phyloP scores from a whole-genome alignment of 2,797 vertebrate species.

The Toxotes lorentzi region DNA sequence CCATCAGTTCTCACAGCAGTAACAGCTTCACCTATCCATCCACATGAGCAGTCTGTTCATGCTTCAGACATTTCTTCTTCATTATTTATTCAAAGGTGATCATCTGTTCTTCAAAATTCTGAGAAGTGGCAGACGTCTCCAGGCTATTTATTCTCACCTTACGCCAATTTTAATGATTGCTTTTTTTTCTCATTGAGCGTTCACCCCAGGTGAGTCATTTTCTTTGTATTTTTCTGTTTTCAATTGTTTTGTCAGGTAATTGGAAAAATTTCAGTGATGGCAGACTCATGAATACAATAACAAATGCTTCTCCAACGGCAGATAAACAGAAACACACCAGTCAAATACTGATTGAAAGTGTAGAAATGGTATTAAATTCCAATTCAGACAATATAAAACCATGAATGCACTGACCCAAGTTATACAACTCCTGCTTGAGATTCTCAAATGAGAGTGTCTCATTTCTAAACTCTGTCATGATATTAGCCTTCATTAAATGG shows the following conservation, averaged over 20 bases:
- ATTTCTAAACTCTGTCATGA: conserved; percentile 33
- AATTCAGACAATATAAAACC: conserved; percentile 22
- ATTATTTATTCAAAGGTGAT: conserved; percentile 62
- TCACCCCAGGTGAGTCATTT: conserved; percentile 29
- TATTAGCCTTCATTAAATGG: conserved; percentile 63
- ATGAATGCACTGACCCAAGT: conserved; percentile 8
- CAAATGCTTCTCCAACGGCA: conserved; percentile 9
- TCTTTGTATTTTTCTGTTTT: conserved; percentile 47
- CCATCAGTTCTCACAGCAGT: conserved; percentile 16
- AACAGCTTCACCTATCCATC: conserved; percentile 19
- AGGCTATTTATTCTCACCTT: conserved; percentile 37
- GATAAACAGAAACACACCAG: conserved; percentile 33
- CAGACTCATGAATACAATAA: conserved; percentile 49
- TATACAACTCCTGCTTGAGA: background rate
- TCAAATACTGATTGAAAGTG: conserved; percentile 40
- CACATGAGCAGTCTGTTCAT: conserved; percentile 28
- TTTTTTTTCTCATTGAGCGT: conserved; percentile 14
- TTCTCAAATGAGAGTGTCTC: conserved; percentile 22
- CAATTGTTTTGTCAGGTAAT: conserved; percentile 56
- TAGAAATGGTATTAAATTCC: conserved; percentile 35
- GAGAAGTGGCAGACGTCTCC: conserved; percentile 30
- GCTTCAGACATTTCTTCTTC: conserved; percentile 35
- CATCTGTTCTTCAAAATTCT: conserved; percentile 50
- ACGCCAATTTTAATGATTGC: conserved; percentile 37
- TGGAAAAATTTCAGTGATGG: conserved; percentile 44